Evolutionary conservation across 1,140 invertebrate species (phyloP).

Genomic region (Phymastichus coffea): DNA sequence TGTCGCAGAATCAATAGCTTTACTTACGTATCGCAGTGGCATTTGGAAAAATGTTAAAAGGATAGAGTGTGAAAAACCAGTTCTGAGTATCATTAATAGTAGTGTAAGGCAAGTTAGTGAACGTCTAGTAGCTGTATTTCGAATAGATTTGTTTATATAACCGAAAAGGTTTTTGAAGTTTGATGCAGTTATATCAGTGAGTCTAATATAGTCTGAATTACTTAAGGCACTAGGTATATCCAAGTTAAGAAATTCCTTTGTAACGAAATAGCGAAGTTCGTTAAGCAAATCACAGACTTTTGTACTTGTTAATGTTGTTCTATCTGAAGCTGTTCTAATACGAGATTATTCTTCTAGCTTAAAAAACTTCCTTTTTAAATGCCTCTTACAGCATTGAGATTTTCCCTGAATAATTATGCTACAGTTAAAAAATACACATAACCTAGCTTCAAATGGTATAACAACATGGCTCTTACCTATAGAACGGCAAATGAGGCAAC

Average conservation of each 20-base stretch:
- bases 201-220: neutral
- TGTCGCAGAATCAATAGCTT: neutral
- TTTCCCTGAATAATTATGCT: neutral
- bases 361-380: slow-evolving; percentile 2
- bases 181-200: neutral
- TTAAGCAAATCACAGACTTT: neutral
- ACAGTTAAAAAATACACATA: neutral
- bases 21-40: neutral
- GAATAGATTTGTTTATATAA: neutral
- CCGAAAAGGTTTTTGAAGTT: neutral
- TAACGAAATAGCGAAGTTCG: no score
- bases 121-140: no score
- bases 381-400: neutral
- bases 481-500: slow-evolving; percentile 2
- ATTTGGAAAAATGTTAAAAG: neutral
- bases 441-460: slow-evolving; percentile 6
- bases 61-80: slow-evolving; percentile 3
- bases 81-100: slow-evolving; percentile 4
- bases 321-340: no score
- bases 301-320: neutral
- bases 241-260: no score
- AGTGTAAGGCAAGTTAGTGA: slow-evolving; percentile 5
- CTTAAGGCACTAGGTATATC: neutral
- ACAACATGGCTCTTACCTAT: neutral
- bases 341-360: neutral